These are phyloP conservation scores for Pheucticus melanocephalus DNA, from an alignment of 2,113 vertebrate genomes.

Conservation along the genomic window DNA sequence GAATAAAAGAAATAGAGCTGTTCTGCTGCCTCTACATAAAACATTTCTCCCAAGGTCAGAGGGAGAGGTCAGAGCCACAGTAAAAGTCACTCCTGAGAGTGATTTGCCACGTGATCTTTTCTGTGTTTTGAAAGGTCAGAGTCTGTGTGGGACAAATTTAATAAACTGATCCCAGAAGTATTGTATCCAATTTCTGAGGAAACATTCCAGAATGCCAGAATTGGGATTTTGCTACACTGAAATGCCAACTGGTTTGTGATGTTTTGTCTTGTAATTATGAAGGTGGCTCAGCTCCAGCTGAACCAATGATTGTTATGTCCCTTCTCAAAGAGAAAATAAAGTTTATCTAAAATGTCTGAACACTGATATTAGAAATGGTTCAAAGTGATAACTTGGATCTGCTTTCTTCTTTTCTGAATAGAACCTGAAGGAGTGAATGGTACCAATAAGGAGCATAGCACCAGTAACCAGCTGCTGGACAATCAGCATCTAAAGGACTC, in stretches of 20 bases:
- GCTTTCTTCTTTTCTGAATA: not conserved
- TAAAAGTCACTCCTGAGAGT: constrained; percentile 30
- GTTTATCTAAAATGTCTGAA: not conserved
- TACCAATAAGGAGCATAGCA: not conserved
- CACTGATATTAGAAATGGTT: not conserved
- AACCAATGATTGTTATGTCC: not conserved
- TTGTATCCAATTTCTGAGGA: constrained; percentile 25
- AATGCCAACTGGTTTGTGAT: constrained; percentile 28
- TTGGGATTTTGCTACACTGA: constrained; percentile 1
- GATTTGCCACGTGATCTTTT: constrained; percentile 30
- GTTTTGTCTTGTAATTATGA: constrained; percentile 25
- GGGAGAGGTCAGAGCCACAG: constrained; percentile 14
- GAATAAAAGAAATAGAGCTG: not conserved
- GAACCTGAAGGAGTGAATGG: not conserved
- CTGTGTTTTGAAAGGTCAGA: constrained; percentile 56
- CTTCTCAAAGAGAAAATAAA: not conserved
- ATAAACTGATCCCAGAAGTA: constrained; percentile 49
- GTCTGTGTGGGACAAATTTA: constrained; percentile 52
- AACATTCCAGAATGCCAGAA: not conserved
- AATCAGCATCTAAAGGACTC: not conserved
- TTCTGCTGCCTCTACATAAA: not conserved
- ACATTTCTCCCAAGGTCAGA: constrained; percentile 37
- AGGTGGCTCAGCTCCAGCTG: not conserved
- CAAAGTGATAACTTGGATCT: not conserved
- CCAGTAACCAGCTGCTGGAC: not conserved